Evolutionary conservation across 2,888 invertebrate genomes (phyloP), one percentile per base, ranked within the genome.

Genomic region (Eilema depressum): DNA sequence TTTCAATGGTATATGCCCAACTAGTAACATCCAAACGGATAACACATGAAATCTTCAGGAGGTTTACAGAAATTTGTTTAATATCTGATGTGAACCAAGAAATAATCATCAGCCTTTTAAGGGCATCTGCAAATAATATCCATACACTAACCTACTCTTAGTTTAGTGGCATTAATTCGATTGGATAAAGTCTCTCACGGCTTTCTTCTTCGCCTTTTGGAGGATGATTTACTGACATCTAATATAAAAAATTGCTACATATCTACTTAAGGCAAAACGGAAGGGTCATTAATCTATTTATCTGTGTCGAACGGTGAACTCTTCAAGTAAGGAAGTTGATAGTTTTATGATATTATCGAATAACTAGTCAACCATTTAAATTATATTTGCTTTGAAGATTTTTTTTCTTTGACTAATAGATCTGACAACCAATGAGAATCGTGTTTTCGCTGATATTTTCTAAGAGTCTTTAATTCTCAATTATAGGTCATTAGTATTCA

Each of bases 401-500:
- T 53, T 53, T n/a, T 10, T 53, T 53, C 53, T 8, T n/a, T n/a
- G n/a, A 8, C n/a, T 53, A 20, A 53, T n/a, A 53, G 20, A n/a
- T 53, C n/a, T 53, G n/a, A 10, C 10, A 47, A 17, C 20, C 47
- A 47, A 20, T 47, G 47, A 47, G n/a, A 53, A 53, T n/a, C 53
- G 1, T 1, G 53, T 53, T 30, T 30, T 61, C 4, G 56, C 56
- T 28, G 23, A 17, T 56, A n/a, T 30, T 25, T 25, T 33, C 17
- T 56, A 56, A 14, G 30, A 65, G 28, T 23, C 53, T 65, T 11
- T 12, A 56, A 14, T 23, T 28, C 20, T 28, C 28, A 47, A 28
- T 63, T 63, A 37, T 33, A 33, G 66, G 28, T 66, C 33, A 57
- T 37, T 25, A 23, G 10, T 56, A 33, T 28, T 47, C 28, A 53